A percentile compares a stretch with the other conserved stretches of the same genome.
Evolutionary conservation across 2,888 invertebrate genomes (phyloP).

Genomic region (Apocheima hispidaria): DNA sequence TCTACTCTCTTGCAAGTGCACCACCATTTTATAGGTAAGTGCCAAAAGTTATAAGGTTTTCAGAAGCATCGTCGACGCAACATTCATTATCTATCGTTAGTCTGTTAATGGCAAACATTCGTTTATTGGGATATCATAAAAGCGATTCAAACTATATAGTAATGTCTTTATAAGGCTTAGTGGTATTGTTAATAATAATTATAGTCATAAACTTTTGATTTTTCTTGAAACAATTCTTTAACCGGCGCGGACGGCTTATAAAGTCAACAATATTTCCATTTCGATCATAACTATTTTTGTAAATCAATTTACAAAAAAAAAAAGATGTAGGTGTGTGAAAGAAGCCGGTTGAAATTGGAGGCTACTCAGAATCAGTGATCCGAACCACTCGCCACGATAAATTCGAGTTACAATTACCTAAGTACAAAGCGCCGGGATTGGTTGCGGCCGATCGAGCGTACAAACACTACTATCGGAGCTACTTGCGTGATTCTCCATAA

Average conservation of each 20-base stretch:
- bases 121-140: slow-evolving; percentile 1
- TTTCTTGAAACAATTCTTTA: slow-evolving; percentile 7
- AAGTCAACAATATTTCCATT: slow-evolving; percentile 4
- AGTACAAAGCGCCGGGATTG: slow-evolving; percentile 64
- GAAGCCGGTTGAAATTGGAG: slow-evolving; percentile 55
- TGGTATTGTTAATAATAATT: slow-evolving; percentile 10
- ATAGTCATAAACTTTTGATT: slow-evolving; percentile 4
- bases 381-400: slow-evolving; percentile 50
- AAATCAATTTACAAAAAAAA: neutral
- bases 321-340: slow-evolving; percentile 23
- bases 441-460: slow-evolving; percentile 53
- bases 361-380: slow-evolving; percentile 46
- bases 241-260: slow-evolving; percentile 9
- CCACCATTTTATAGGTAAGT: slow-evolving; percentile 3
- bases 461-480: slow-evolving; percentile 61
- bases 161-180: neutral
- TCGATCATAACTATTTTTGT: neutral
- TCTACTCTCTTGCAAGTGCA: slow-evolving; percentile 28
- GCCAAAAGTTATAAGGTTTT: slow-evolving; percentile 13
- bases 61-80: neutral
- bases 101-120: too few relatives aligned
- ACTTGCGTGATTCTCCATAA: slow-evolving; percentile 75
- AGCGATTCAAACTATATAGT: neutral
- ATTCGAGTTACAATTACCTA: slow-evolving; percentile 57
- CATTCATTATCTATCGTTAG: neutral